Evolutionary conservation across 2,888 invertebrate species (phyloP).

Genomic region (Andricus curvator): DNA sequence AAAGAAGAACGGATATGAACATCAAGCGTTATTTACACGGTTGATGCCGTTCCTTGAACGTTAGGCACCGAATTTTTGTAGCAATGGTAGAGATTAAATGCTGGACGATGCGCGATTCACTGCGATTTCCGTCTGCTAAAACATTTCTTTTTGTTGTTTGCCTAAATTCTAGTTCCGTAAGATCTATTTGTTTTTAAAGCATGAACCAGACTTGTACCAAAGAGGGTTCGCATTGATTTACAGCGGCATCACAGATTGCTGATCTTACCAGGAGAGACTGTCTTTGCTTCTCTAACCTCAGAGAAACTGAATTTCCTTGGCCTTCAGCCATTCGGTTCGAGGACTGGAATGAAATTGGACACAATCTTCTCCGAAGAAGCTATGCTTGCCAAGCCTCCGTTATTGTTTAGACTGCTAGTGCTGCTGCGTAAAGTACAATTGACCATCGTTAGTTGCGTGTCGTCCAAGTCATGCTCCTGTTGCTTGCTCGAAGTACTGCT

Average conservation of each 20-base stretch:
- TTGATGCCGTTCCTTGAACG: slow-evolving; percentile 24
- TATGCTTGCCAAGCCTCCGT: slow-evolving; percentile 63
- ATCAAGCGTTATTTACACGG: slow-evolving; percentile 25
- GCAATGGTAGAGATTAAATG: not conserved
- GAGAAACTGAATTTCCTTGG: slow-evolving; percentile 32
- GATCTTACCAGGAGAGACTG: slow-evolving; percentile 41
- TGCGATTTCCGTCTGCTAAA: slow-evolving; percentile 9
- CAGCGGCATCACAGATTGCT: slow-evolving; percentile 45
- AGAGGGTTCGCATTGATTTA: slow-evolving; percentile 42
- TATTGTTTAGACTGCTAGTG: slow-evolving; percentile 74
- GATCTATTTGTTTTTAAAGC: slow-evolving; percentile 23
- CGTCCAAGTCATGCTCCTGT: slow-evolving; percentile 65
- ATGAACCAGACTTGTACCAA: slow-evolving; percentile 28
- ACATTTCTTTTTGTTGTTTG: not conserved
- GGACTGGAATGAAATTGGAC: slow-evolving; percentile 66
- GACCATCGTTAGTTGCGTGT: slow-evolving; percentile 71
- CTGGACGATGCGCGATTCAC: slow-evolving; percentile 24
- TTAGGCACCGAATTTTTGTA: slow-evolving; percentile 24
- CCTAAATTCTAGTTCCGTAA: slow-evolving; percentile 6
- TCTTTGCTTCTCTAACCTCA: slow-evolving; percentile 46
- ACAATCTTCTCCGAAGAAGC: slow-evolving; percentile 64
- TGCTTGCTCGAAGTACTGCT: slow-evolving; percentile 53
- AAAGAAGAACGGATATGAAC: slow-evolving; percentile 7
- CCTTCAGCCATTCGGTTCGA: slow-evolving; percentile 75
- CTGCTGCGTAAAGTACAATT: slow-evolving; percentile 70